phyloP scores from a whole-genome alignment of 1,140 invertebrate species.

The Tetragonula clypearis region DNA sequence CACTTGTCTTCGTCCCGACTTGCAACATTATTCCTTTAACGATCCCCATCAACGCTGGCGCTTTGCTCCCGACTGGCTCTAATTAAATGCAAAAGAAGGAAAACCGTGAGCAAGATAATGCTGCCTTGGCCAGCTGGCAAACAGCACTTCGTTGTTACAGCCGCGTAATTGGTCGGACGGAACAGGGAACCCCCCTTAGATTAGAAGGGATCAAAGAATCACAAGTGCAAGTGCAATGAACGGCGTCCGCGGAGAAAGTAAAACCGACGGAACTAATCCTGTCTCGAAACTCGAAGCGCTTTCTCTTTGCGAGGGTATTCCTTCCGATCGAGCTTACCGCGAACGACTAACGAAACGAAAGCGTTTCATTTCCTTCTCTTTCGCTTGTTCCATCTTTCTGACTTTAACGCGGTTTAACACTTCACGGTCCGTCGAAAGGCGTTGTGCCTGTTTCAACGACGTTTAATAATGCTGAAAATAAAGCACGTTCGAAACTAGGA shows the following conservation, averaged over 20 bases:
- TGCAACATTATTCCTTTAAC: constrained; percentile 78
- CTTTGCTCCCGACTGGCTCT: constrained; percentile 83
- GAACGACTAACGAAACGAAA: neutral
- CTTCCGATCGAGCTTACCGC: neutral
- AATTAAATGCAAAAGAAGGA: constrained; percentile 54
- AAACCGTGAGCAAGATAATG: constrained; percentile 36
- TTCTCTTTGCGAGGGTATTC: neutral
- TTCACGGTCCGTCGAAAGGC: too few relatives aligned
- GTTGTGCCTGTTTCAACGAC: too few relatives aligned
- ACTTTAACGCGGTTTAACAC: too few relatives aligned
- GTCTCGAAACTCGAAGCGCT: neutral
- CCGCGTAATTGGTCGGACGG: constrained; percentile 23
- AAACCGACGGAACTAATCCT: constrained; percentile 1
- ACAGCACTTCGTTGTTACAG: neutral
- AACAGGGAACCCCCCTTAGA: constrained; percentile 54
- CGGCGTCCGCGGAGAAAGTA: constrained; percentile 20
- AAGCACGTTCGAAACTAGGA: too few relatives aligned
- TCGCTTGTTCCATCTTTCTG: too few relatives aligned
- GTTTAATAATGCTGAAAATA: too few relatives aligned
- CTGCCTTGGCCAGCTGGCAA: neutral
- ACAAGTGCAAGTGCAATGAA: neutral
- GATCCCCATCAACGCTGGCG: constrained; percentile 80
- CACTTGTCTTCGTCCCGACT: constrained; percentile 64
- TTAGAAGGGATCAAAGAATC: constrained; percentile 27
- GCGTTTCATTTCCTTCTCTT: neutral